phyloP scores from a whole-genome alignment of 2,888 invertebrate species.

The Aspidapion aeneum region DNA sequence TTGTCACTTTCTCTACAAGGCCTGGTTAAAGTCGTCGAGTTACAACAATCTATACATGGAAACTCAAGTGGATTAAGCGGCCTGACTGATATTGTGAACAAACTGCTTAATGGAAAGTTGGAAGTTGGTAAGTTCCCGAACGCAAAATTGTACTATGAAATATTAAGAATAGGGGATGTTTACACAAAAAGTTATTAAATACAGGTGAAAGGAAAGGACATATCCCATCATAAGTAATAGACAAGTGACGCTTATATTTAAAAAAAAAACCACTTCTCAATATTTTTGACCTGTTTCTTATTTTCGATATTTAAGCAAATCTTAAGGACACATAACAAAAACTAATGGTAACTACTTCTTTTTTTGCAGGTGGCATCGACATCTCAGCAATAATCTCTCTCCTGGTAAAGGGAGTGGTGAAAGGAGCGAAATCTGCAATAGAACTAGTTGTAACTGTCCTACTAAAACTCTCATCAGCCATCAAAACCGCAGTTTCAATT shows the following conservation, averaged over 20 bases:
- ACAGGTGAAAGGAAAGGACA: too few species aligned
- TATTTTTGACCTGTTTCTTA: too few species aligned
- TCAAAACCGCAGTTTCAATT: conserved; percentile 18
- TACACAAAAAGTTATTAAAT: too few species aligned
- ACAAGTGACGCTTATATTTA: too few species aligned
- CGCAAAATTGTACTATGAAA: background rate
- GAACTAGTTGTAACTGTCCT: conserved; percentile 20
- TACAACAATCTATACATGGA: conserved; percentile 2
- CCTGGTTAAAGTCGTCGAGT: conserved; percentile 15
- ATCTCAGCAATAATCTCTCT: conserved; percentile 18
- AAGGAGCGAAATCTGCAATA: conserved; percentile 1
- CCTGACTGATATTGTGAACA: conserved; percentile 14
- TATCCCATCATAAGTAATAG: too few species aligned
- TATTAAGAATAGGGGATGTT: too few species aligned
- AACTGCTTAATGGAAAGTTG: background rate
- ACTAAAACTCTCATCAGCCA: conserved; percentile 10
- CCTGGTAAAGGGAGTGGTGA: conserved; percentile 9
- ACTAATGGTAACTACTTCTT: background rate
- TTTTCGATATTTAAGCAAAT: too few species aligned
- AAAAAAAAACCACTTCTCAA: too few species aligned
- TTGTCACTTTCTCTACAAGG: conserved; percentile 15
- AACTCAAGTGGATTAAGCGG: conserved; percentile 9
- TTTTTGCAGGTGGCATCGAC: conserved; percentile 14
- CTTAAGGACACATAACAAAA: too few species aligned
- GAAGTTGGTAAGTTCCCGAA: background rate